Conservation (phyloP, 2,113 vertebrate species). For the Gopherus evgoodei region DNA sequence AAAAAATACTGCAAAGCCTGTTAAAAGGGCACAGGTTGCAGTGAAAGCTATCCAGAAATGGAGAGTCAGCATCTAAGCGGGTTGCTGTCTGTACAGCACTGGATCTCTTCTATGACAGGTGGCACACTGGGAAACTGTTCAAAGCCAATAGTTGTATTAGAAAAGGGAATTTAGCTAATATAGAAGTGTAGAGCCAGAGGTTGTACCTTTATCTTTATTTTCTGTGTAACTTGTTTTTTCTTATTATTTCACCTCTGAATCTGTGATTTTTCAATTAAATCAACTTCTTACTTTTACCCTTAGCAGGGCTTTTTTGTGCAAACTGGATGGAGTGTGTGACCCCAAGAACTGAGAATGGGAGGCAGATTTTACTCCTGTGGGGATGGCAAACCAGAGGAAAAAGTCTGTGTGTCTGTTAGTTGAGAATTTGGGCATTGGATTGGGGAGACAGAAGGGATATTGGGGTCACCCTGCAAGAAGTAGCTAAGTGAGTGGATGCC, state of each 20-base stretch:
- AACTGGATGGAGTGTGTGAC: not conserved
- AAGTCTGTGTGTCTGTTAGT: not conserved
- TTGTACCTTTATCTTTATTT: not conserved
- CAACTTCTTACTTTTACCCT: not conserved
- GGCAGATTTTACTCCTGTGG: not conserved
- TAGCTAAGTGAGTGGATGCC: too few species aligned
- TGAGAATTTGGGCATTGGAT: not conserved
- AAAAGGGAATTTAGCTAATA: not conserved
- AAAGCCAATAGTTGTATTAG: not conserved
- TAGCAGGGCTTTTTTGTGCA: not conserved
- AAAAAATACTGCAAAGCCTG: too few species aligned
- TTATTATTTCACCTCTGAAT: too few species aligned
- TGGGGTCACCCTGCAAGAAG: not conserved
- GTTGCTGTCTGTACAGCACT: too few species aligned
- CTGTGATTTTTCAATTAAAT: too few species aligned
- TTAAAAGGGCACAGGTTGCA: too few species aligned
- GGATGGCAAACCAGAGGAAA: not conserved
- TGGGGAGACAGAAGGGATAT: not conserved
- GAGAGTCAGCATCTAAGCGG: too few species aligned
- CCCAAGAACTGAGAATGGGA: not conserved
- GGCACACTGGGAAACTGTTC: not conserved
- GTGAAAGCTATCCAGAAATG: too few species aligned
- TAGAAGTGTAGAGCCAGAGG: not conserved
- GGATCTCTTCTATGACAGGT: too few species aligned
- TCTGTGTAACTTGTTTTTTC: too few species aligned